Base-by-base conservation (phyloP, 1,140 invertebrate species). In the Brachionus plicatilis region DNA sequence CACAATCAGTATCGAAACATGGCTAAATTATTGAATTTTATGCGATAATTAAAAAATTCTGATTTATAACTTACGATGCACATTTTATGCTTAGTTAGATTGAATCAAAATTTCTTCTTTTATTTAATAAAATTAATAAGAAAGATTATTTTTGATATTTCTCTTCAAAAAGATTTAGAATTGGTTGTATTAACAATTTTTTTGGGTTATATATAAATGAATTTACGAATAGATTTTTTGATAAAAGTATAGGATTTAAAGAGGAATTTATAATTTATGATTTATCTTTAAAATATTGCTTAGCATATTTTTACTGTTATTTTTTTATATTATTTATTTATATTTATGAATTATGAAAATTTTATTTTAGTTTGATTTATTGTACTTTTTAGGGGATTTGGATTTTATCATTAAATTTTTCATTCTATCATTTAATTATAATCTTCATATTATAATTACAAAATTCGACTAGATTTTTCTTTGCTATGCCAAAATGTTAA, bases 1-100 rank as follows among this genome's bases (percentile, higher is more conserved):
- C 79, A n/a, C 79, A 82, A 27, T 82, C 79, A 43, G 60, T n/a
- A 24, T 82, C 79, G 27, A 72, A 20, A 72, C 68, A 72, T 8
- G 68, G 68, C 68, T 72, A n/a, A 43, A 45, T 17, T 9, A 17
- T 20, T 17, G 43, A 20, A 41, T 72, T 17, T 43, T 72, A 43
- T 2, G 0, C 3, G 17, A 41, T 17, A 17, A 2, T n/a, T 17
- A 2, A 72, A 43, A 41, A 72, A 72, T n/a, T 17, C 12, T 8
- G 17, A 72, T 9, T 9, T 43, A 17, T 12, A 6, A 17, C 33
- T 72, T 72, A 72, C 68, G 7, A 72, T 72, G 37, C 68, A 72
- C 68, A 72, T 72, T 72, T 72, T 41, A 12, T n/a, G 14, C 53
- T 53, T 53, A 20, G 8, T 8, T 24, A 60, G 20, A 20, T 20